These are phyloP conservation scores for Xyrichtys novacula DNA, from an alignment of 2,797 vertebrate genomes.

Conservation along the genomic window DNA sequence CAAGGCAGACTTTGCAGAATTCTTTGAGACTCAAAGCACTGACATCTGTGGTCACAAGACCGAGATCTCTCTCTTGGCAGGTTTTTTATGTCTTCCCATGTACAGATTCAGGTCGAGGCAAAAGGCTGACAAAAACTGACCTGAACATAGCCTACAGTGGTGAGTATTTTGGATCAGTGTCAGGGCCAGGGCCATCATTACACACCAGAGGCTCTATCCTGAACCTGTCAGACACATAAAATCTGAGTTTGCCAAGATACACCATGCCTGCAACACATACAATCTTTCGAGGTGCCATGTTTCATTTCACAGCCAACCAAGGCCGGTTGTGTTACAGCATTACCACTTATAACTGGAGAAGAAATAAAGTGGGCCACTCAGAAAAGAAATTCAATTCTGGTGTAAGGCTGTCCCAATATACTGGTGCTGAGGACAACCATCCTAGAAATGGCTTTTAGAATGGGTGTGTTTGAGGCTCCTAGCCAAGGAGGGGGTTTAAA, in stretches of 20 bases:
- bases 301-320: background rate
- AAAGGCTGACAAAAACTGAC: slow-evolving; percentile 13
- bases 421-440: too few species aligned
- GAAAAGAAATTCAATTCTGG: too few species aligned
- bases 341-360: too few species aligned
- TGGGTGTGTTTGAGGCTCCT: too few species aligned
- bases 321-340: background rate
- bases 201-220: background rate
- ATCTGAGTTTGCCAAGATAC: background rate
- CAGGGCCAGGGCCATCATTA: background rate
- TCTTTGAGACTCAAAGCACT: slow-evolving; percentile 11
- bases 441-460: too few species aligned
- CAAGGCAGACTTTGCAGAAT: slow-evolving; percentile 6
- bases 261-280: background rate
- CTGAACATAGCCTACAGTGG: slow-evolving; percentile 8
- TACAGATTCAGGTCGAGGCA: slow-evolving; percentile 1
- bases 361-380: too few species aligned
- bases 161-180: slow-evolving; percentile 15
- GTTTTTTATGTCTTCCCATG: slow-evolving; percentile 3
- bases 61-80: slow-evolving; percentile 3
- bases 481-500: too few species aligned
- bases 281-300: background rate
- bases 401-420: too few species aligned
- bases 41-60: slow-evolving; percentile 24
- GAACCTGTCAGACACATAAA: background rate